Conservation (phyloP, 2,888 invertebrate genomes). For the Mythimna lalbum region DNA sequence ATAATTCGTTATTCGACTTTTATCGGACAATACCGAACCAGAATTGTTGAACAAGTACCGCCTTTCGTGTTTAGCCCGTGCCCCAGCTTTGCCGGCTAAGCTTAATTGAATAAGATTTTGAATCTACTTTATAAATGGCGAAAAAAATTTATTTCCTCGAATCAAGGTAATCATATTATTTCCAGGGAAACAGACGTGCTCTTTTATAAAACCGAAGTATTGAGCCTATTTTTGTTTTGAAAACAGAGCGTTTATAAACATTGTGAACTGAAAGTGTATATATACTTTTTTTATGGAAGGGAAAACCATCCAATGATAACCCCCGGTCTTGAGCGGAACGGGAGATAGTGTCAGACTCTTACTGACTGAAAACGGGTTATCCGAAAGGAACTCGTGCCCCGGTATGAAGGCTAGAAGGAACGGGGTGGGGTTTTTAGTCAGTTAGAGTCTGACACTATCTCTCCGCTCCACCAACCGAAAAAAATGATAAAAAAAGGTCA, state of each 20-base stretch:
- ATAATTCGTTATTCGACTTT: conserved; percentile 4
- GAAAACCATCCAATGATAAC: no score
- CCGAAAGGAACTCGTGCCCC: no score
- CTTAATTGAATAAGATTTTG: conserved; percentile 51
- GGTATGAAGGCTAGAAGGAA: no score
- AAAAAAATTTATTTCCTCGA: conserved; percentile 33
- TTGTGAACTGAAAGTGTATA: neutral
- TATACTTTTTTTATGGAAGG: no score
- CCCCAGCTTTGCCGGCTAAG: conserved; percentile 35
- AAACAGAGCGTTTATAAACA: neutral
- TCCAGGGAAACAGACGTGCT: conserved; percentile 9
- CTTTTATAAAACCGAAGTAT: conserved; percentile 19
- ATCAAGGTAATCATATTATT: conserved; percentile 35
- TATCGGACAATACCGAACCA: conserved; percentile 23
- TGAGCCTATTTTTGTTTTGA: neutral
- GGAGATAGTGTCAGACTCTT: no score
- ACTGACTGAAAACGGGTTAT: no score
- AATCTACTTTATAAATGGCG: conserved; percentile 22
- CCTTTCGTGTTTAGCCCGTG: conserved; percentile 23
- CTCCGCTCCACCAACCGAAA: no score
- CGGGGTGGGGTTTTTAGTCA: no score
- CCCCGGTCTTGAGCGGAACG: no score
- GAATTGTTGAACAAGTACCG: conserved; percentile 28
- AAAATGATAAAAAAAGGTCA: no score
- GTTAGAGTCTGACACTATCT: no score